phyloP scores from a whole-genome alignment of 2,113 vertebrate species.

The Camelus dromedarius region DNA sequence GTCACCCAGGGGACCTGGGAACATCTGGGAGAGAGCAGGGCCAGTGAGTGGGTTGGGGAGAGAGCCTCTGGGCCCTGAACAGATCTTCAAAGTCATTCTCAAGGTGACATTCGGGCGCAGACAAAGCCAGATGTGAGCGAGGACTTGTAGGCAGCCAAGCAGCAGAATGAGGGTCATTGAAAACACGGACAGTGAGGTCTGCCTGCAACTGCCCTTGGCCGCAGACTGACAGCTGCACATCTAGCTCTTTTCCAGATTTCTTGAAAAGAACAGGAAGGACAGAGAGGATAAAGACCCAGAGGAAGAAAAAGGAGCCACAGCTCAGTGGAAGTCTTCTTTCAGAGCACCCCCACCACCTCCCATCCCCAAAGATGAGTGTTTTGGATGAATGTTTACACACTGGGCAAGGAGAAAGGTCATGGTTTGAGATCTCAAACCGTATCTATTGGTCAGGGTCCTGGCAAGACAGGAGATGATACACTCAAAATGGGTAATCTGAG shows the following conservation, averaged over 20 bases:
- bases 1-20: not conserved
- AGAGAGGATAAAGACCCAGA: not conserved
- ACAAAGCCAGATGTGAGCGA: not conserved
- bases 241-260: constrained; percentile 4
- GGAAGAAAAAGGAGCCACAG: not conserved
- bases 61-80: not conserved
- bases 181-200: not conserved
- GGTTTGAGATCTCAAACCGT: not conserved
- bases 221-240: rapidly evolving
- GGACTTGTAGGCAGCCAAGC: not conserved
- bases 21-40: constrained; percentile 36
- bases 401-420: not conserved
- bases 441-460: not conserved
- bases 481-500: not conserved
- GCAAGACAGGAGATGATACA: not conserved
- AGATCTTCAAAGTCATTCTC: constrained; percentile 19
- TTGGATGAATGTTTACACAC: not conserved
- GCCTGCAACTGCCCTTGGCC: not conserved
- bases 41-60: not conserved
- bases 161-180: not conserved
- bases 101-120: not conserved
- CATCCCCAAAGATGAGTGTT: not conserved
- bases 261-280: constrained; percentile 50
- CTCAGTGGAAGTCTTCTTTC: not conserved
- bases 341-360: not conserved